These are phyloP conservation scores for Tor tambroides DNA, from an alignment of 2,113 vertebrate genomes.

Conservation along the genomic window DNA sequence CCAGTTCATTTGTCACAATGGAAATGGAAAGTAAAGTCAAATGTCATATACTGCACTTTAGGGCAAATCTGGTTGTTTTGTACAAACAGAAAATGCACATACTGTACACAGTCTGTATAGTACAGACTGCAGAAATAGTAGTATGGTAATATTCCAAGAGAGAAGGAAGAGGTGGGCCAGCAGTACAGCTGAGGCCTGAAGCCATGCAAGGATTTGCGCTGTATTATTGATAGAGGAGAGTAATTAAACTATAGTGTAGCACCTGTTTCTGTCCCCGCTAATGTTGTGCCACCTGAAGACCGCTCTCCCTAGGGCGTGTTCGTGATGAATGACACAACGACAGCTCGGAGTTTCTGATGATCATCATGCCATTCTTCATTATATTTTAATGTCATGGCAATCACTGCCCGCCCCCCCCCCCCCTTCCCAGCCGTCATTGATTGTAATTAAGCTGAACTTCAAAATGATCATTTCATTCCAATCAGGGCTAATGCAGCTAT, in stretches of 20 bases:
- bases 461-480: slow-evolving; percentile 55
- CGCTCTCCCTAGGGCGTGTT: slow-evolving; percentile 61
- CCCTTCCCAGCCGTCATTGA: slow-evolving; percentile 61
- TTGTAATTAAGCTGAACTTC: slow-evolving; percentile 61
- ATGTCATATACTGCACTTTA: not conserved
- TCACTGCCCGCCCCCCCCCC: slow-evolving; percentile 61
- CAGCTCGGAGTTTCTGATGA: slow-evolving; percentile 72
- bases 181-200: slow-evolving; percentile 65
- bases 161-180: slow-evolving; percentile 61
- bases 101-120: not conserved
- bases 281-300: slow-evolving; percentile 71
- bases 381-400: slow-evolving; percentile 74
- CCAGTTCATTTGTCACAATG: too few species aligned
- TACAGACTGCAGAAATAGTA: not conserved
- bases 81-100: not conserved
- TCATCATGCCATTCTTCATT: slow-evolving; percentile 69
- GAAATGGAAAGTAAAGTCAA: too few species aligned
- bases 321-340: slow-evolving; percentile 71
- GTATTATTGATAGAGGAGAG: slow-evolving; percentile 79
- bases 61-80: not conserved
- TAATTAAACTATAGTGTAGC: slow-evolving; percentile 75
- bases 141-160: not conserved
- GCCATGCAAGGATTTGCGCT: slow-evolving; percentile 67
- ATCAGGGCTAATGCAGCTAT: slow-evolving; percentile 57
- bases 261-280: slow-evolving; percentile 76